Conservation (phyloP, 2,797 vertebrate species). For the Phataginus tetradactyla region DNA sequence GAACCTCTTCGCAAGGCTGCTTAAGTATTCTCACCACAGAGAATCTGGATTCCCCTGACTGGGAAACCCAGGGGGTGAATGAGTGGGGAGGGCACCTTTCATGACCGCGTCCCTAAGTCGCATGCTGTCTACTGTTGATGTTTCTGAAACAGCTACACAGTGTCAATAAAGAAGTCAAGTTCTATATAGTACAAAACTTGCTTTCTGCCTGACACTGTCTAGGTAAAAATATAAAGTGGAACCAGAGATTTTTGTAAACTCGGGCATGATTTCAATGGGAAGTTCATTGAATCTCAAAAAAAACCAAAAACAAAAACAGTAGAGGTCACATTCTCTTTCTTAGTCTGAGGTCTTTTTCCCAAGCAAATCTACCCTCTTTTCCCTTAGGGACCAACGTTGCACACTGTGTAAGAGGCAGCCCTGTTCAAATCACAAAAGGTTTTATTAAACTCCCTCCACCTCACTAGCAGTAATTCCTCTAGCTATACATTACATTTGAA, state of each 20-base stretch:
- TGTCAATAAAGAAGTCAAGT: neutral
- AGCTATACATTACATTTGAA: neutral
- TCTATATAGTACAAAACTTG: neutral
- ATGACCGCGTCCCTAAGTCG: neutral
- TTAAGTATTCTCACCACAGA: neutral
- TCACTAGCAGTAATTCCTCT: neutral
- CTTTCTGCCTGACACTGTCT: neutral
- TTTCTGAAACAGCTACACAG: neutral
- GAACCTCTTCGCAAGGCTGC: neutral
- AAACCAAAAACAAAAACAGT: neutral
- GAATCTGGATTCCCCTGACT: neutral
- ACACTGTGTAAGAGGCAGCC: neutral
- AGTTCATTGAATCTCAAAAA: neutral
- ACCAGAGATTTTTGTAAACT: neutral
- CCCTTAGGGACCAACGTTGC: neutral
- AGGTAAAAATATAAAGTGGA: neutral
- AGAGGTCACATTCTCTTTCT: neutral
- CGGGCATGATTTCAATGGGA: neutral
- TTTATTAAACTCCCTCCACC: rapidly evolving
- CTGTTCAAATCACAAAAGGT: neutral
- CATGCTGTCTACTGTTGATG: neutral
- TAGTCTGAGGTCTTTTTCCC: neutral
- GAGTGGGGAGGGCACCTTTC: neutral
- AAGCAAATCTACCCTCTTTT: neutral
- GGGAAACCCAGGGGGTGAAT: neutral